Evolutionary conservation across 1,140 invertebrate genomes (phyloP).

Genomic region (Drosophila ogumai): DNA sequence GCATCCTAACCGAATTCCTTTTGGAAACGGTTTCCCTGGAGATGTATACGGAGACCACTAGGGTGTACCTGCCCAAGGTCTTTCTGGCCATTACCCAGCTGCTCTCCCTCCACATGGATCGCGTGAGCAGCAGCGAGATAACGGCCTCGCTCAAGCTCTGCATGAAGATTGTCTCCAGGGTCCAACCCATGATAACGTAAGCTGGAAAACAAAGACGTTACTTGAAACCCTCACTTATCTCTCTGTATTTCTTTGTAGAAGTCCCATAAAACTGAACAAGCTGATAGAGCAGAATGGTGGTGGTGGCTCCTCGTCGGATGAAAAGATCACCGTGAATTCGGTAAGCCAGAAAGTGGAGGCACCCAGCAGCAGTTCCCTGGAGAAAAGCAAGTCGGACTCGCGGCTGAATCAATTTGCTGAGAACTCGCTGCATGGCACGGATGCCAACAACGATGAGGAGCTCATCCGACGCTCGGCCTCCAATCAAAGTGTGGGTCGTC

Average conservation of each 20-base stretch:
- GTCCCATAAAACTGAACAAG: conserved; percentile 76
- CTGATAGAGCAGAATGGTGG: conserved; percentile 48
- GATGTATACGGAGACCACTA: conserved; percentile 92
- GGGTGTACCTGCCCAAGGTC: conserved; percentile 91
- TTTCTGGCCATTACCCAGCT: conserved; percentile 89
- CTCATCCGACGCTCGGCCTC: conserved; percentile 84
- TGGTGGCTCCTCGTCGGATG: conserved; percentile 39
- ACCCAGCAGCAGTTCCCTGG: conserved; percentile 82
- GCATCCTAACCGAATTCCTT: conserved; percentile 91
- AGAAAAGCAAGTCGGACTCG: conserved; percentile 89
- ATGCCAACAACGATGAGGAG: conserved; percentile 85
- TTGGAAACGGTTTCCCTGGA: conserved; percentile 92
- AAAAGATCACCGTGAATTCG: conserved; percentile 36
- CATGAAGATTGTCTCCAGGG: conserved; percentile 91
- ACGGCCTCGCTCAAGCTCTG: conserved; percentile 89
- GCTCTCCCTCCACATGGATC: conserved; percentile 87
- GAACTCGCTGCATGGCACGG: conserved; percentile 57
- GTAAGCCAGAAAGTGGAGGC: conserved; percentile 25
- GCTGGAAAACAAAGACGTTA: conserved; percentile 17
- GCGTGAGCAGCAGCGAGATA: conserved; percentile 88
- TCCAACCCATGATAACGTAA: conserved; percentile 88
- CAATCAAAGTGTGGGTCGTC: conserved; percentile 86
- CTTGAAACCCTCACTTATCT: conserved; percentile 12
- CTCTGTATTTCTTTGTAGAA: conserved; percentile 49
- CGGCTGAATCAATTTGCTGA: conserved; percentile 86